Evolutionary conservation across 2,888 invertebrate genomes (phyloP).

Genomic region (Plusia festucae): DNA sequence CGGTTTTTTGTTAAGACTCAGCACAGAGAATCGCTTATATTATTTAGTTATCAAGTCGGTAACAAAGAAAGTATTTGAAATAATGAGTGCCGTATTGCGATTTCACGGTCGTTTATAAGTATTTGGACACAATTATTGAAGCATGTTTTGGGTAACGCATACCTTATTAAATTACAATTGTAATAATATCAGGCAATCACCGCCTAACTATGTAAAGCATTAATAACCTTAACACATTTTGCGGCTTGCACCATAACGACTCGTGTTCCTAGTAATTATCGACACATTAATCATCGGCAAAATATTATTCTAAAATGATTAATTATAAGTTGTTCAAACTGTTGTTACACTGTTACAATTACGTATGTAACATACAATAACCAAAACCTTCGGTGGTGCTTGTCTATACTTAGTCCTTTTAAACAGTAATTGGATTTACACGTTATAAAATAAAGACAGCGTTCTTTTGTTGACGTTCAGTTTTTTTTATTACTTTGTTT

Average conservation of each 20-base stretch:
- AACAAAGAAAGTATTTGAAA: conserved; percentile 42
- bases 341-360: conserved; percentile 64
- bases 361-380: conserved; percentile 61
- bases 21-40: conserved; percentile 24
- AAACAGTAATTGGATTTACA: background rate
- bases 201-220: conserved; percentile 57
- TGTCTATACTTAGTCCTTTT: conserved; percentile 1
- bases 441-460: background rate
- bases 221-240: conserved; percentile 68
- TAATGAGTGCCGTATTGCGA: conserved; percentile 45
- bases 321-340: conserved; percentile 70
- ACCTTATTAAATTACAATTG: conserved; percentile 56
- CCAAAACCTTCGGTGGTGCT: conserved; percentile 56
- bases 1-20: no score
- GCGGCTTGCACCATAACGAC: conserved; percentile 64
- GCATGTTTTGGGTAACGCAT: conserved; percentile 49
- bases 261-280: conserved; percentile 73
- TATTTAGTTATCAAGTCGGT: conserved; percentile 27
- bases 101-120: conserved; percentile 53
- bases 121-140: conserved; percentile 57
- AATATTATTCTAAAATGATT: conserved; percentile 77
- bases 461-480: background rate
- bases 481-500: background rate
- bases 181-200: conserved; percentile 60
- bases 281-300: conserved; percentile 75